Conservation (phyloP, 2,888 invertebrate species). For the Drosophila cracens region DNA sequence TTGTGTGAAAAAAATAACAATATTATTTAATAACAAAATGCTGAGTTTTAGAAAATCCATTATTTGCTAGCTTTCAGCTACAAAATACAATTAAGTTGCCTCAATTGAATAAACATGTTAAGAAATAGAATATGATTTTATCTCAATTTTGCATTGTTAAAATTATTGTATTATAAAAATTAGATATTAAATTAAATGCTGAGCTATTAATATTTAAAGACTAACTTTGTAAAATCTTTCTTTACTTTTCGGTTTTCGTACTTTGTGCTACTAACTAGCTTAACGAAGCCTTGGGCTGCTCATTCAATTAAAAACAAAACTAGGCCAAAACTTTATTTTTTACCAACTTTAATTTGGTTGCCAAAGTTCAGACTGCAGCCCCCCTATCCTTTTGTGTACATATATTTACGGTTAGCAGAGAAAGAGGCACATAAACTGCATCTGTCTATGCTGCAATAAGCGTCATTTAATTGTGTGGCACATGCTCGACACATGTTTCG, state of each 20-base stretch:
- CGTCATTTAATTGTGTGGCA: slow-evolving; percentile 57
- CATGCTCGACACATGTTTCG: slow-evolving; percentile 57
- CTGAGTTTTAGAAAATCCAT: neutral
- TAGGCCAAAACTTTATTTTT: neutral
- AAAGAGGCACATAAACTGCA: neutral
- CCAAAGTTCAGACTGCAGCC: neutral
- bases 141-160: neutral
- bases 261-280: neutral
- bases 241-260: neutral
- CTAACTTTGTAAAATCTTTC: neutral
- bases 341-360: neutral
- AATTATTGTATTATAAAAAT: neutral
- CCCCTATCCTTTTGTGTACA: neutral
- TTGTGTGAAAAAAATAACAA: neutral
- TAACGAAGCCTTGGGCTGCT: neutral
- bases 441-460: slow-evolving; percentile 19
- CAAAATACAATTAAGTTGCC: neutral
- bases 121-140: neutral
- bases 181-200: neutral
- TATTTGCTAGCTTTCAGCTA: neutral
- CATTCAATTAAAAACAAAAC: neutral
- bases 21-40: no score
- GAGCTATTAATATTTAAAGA: neutral
- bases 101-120: neutral
- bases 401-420: neutral